These are phyloP conservation scores for Silurus lanzhouensis DNA, from an alignment of 2,797 vertebrate genomes.

Conservation along the genomic window DNA sequence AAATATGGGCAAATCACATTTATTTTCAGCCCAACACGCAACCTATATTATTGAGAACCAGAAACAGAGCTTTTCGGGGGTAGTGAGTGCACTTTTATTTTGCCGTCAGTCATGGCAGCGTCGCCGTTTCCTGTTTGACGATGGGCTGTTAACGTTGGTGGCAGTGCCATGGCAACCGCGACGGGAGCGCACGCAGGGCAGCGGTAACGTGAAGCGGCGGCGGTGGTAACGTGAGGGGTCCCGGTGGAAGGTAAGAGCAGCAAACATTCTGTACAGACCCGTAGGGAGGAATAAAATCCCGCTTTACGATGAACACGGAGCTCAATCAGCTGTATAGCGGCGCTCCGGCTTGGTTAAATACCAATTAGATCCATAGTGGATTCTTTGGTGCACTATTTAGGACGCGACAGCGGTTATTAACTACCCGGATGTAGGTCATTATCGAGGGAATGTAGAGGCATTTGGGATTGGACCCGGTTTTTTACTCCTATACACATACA, in stretches of 20 bases:
- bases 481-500: not conserved
- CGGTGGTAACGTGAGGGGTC: not conserved
- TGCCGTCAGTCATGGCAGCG: not conserved
- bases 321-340: no score
- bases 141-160: constrained; percentile 51
- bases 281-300: not conserved
- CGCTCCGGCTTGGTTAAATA: not conserved
- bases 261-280: not conserved
- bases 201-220: not conserved
- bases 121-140: not conserved
- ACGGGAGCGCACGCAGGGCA: constrained; percentile 59
- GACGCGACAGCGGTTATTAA: not conserved
- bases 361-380: not conserved
- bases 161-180: constrained; percentile 80
- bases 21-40: not conserved
- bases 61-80: not conserved
- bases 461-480: constrained; percentile 1
- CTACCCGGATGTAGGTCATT: not conserved
- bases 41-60: not conserved
- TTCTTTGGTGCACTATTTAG: not conserved
- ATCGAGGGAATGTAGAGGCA: not conserved
- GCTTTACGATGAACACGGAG: not conserved
- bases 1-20: not conserved
- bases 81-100: not conserved
- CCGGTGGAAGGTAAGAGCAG: not conserved